These are phyloP conservation scores for Diarsia rubi DNA, from an alignment of 2,888 invertebrate species.

Conservation along the genomic window DNA sequence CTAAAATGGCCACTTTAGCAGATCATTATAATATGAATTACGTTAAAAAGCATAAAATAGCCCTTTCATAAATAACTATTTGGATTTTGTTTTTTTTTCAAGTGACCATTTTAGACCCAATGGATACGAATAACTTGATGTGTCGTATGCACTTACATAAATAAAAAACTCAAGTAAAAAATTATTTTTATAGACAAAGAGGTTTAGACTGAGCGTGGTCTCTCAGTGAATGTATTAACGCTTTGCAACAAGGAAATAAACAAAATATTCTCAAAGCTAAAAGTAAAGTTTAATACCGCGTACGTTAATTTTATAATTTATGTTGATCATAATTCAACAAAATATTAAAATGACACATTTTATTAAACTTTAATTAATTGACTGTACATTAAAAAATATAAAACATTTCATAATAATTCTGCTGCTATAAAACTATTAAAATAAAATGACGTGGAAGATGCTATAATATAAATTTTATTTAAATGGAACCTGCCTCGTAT, in stretches of 20 bases:
- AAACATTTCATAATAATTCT: constrained; percentile 7
- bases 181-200: background rate
- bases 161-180: background rate
- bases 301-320: background rate
- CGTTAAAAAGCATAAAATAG: no score
- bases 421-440: constrained; percentile 24
- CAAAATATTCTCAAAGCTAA: background rate
- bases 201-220: no score
- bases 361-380: constrained; percentile 8
- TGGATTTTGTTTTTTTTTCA: no score
- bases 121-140: no score
- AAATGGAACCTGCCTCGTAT: background rate
- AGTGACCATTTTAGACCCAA: no score
- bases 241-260: no score
- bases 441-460: constrained; percentile 2
- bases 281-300: background rate
- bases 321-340: constrained; percentile 1
- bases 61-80: no score
- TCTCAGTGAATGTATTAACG: no score
- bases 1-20: no score
- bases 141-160: no score
- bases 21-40: no score
- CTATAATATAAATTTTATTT: background rate
- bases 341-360: constrained; percentile 11
- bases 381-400: background rate